Evolutionary conservation across 2,113 vertebrate species (phyloP).

Genomic region (Pachycephala philippinensis): DNA sequence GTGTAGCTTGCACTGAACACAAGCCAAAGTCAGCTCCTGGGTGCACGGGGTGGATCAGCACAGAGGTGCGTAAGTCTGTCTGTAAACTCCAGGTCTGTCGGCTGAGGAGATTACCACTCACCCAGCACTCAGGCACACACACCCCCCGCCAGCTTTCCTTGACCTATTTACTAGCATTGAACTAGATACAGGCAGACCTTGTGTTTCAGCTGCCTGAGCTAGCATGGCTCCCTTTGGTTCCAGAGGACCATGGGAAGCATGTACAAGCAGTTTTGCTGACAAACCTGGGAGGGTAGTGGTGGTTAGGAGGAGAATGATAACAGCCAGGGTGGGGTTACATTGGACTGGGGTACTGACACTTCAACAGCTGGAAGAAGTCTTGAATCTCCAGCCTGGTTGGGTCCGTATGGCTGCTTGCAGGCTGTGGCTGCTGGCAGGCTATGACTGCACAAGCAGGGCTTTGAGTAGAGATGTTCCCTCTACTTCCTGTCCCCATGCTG

Average conservation of each 20-base stretch:
- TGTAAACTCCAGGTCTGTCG: not conserved
- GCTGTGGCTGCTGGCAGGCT: not conserved
- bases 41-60: not conserved
- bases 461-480: not conserved
- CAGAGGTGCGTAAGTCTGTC: not conserved
- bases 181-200: not conserved
- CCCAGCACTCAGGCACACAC: not conserved
- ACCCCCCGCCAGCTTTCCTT: not conserved
- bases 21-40: not conserved
- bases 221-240: rapidly evolving
- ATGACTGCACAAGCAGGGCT: not conserved
- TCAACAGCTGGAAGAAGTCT: not conserved
- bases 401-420: not conserved
- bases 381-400: not conserved
- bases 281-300: not conserved
- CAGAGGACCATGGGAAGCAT: not conserved
- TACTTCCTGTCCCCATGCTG: not conserved
- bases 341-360: not conserved
- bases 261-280: not conserved
- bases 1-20: rapidly evolving
- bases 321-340: not conserved
- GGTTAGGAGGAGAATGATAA: not conserved
- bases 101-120: not conserved
- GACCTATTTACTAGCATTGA: not conserved
- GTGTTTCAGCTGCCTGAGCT: not conserved